Percentiles rank a stretch among this genome's conserved stretches.
These are phyloP conservation scores for Onthophagus sagittarius DNA, from an alignment of 2,888 invertebrate species.

Conservation along the genomic window DNA sequence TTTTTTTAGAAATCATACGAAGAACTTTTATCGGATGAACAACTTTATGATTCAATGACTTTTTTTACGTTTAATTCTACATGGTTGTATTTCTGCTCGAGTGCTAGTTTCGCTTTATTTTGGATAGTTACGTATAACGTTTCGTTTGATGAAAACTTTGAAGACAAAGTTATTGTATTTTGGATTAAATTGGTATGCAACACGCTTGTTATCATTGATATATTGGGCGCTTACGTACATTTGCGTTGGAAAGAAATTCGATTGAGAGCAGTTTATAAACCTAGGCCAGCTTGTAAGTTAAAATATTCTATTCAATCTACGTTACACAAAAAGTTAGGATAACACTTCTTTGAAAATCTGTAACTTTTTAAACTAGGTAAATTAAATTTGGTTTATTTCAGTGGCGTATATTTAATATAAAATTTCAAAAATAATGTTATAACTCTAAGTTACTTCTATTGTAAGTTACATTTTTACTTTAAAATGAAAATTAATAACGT, in stretches of 20 bases:
- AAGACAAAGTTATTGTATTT: background rate
- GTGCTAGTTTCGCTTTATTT: slow-evolving; percentile 16
- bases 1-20: slow-evolving; percentile 19
- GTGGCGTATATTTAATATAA: no score
- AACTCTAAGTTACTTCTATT: no score
- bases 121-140: slow-evolving; percentile 19
- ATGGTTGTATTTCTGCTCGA: slow-evolving; percentile 16
- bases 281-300: slow-evolving; percentile 12
- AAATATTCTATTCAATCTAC: background rate
- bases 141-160: slow-evolving; percentile 4
- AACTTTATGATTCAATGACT: slow-evolving; percentile 15
- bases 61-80: slow-evolving; percentile 12
- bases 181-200: slow-evolving; percentile 6
- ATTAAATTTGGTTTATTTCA: no score
- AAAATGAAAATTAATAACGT: no score
- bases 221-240: slow-evolving; percentile 15
- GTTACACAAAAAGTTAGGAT: no score
- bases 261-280: slow-evolving; percentile 6
- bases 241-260: slow-evolving; percentile 11
- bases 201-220: slow-evolving; percentile 7
- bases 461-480: no score
- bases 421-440: no score
- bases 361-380: no score
- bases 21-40: slow-evolving; percentile 13
- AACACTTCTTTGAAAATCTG: no score